Percentiles rank a stretch among this genome's conserved stretches.
Evolutionary conservation across 2,888 invertebrate genomes (phyloP).

Genomic region (Drosophila paracracens): DNA sequence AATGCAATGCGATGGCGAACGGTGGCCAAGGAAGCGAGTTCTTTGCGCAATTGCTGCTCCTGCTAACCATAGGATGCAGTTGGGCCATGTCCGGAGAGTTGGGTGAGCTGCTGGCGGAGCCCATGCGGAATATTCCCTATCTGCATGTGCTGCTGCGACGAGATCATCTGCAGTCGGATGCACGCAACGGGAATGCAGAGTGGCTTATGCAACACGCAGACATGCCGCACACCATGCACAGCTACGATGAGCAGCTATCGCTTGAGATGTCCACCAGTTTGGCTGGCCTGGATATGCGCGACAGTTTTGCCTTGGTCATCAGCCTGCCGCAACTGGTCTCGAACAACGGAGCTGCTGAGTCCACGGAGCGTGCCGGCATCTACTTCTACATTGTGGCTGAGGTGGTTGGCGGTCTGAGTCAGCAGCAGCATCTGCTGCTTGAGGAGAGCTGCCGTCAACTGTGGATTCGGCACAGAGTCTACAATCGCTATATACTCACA

Average conservation of each 20-base stretch:
- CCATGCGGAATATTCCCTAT: slow-evolving; percentile 50
- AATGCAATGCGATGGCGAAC: slow-evolving; percentile 34
- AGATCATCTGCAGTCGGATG: slow-evolving; percentile 47
- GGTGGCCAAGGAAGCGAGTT: slow-evolving; percentile 18
- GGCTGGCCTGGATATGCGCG: slow-evolving; percentile 33
- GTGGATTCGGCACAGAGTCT: slow-evolving; percentile 70
- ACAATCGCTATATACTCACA: slow-evolving; percentile 70
- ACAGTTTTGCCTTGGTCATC: slow-evolving; percentile 67
- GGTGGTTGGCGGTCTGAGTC: slow-evolving; percentile 8
- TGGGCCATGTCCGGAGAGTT: neutral
- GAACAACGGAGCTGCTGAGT: slow-evolving; percentile 48
- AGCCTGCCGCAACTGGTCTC: slow-evolving; percentile 53
- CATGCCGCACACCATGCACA: slow-evolving; percentile 38
- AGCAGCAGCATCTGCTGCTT: slow-evolving; percentile 35
- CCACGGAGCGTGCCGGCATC: slow-evolving; percentile 56
- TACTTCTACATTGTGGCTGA: slow-evolving; percentile 72
- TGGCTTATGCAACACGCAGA: slow-evolving; percentile 63
- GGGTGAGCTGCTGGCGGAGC: slow-evolving; percentile 36
- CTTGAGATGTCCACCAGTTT: slow-evolving; percentile 11
- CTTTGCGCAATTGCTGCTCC: slow-evolving; percentile 5
- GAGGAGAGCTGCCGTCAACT: slow-evolving; percentile 58
- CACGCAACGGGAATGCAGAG: slow-evolving; percentile 53
- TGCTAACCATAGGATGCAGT: neutral
- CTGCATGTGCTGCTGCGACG: slow-evolving; percentile 61
- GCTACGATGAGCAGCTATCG: slow-evolving; percentile 36